Conservation (phyloP, 1,140 invertebrate genomes). For the Nasonia giraulti region DNA sequence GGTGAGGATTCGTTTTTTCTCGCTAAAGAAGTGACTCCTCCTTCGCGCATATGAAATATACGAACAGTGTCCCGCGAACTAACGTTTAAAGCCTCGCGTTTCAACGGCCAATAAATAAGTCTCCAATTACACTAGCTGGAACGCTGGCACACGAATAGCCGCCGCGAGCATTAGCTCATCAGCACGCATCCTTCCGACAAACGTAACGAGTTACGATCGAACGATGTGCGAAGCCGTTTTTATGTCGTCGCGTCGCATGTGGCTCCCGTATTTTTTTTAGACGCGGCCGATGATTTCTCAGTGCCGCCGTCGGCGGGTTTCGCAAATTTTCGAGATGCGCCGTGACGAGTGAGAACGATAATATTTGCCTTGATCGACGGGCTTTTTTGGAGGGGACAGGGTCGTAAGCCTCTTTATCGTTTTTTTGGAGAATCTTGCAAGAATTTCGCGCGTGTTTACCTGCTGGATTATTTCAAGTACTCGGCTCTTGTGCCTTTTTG, state of each 20-base stretch:
- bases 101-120: not conserved
- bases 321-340: not conserved
- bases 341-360: not conserved
- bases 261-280: slow-evolving; percentile 46
- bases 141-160: not conserved
- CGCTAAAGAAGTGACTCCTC: too few species aligned
- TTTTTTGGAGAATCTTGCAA: too few species aligned
- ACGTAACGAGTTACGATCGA: not conserved
- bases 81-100: not conserved
- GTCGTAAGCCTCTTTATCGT: slow-evolving; percentile 3
- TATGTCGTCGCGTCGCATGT: slow-evolving; percentile 27
- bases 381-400: not conserved
- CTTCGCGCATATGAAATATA: too few species aligned
- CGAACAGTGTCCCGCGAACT: too few species aligned
- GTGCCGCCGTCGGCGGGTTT: not conserved
- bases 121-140: not conserved
- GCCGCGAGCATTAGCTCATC: not conserved
- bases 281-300: slow-evolving; percentile 34
- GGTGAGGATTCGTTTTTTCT: slow-evolving; percentile 56
- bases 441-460: too few species aligned
- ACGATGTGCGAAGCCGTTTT: slow-evolving; percentile 26
- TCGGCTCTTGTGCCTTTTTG: not conserved
- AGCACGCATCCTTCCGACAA: not conserved
- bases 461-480: slow-evolving; percentile 20
- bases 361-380: slow-evolving; percentile 13